phyloP scores from a whole-genome alignment of 2,888 invertebrate genomes.

The Macrophya alboannulata region DNA sequence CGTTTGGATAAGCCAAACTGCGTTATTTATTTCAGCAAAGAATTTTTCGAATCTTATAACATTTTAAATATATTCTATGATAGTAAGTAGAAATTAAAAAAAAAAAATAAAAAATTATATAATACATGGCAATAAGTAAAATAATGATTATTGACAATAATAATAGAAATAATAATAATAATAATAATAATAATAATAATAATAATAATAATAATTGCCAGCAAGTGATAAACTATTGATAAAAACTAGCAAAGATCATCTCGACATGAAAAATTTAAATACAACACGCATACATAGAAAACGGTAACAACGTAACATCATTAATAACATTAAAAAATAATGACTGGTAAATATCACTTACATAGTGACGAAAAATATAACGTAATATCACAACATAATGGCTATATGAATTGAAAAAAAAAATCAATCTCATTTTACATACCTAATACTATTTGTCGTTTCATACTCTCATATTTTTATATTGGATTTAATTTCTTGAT shows the following conservation, averaged over 20 bases:
- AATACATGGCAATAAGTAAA: not conserved
- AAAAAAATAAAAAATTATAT: not conserved
- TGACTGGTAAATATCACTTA: not conserved
- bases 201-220: not conserved
- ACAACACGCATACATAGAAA: not conserved
- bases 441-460: not conserved
- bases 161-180: not conserved
- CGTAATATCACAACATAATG: not conserved
- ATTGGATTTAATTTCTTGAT: not conserved
- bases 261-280: not conserved
- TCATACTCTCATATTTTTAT: not conserved
- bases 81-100: not conserved
- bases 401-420: not conserved
- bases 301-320: not conserved
- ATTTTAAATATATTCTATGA: not conserved
- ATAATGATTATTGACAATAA: not conserved
- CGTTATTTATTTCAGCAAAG: not conserved
- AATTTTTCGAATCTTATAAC: not conserved
- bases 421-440: not conserved
- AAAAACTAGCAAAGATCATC: not conserved
- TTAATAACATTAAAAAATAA: not conserved
- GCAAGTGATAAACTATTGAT: not conserved
- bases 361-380: not conserved
- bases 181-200: not conserved
- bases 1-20: not conserved